Base-by-base conservation (phyloP, 2,797 vertebrate genomes). In the Eleutherodactylus coqui region DNA sequence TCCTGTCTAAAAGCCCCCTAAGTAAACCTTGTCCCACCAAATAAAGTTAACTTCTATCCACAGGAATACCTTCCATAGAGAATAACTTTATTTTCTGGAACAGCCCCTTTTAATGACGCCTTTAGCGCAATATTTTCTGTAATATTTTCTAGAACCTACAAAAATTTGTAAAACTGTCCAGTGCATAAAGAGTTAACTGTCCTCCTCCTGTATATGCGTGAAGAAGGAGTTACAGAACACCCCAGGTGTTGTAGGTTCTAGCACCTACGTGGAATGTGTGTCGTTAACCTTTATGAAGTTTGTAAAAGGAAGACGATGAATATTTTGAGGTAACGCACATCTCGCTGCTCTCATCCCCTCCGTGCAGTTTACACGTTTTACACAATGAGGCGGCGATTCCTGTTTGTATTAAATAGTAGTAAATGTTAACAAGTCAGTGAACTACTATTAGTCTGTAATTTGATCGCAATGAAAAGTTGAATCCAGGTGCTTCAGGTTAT, bases 401-500 rank as follows among this genome's bases (percentile, higher is more conserved):
- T 58, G 38, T 32, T 24, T 45, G 5, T 14, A 21, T 7, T 75
- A 55, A 72, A 73, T 58, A 36, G 29, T 34, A 78, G 62, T 47
- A 78, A 19, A 53, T 72, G 67, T 85, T 79, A 19, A 69, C 55
- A 72, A 87, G 79, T 88, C 87, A 67, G 21, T 81, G 49, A 86
- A 85, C 89, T 88, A 78, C 60, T 89, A 80, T 58, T 76, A 38
- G 32, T 3, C 41, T 87, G 75, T 87, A 87, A 87, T 75, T n/a
- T 84, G 86, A 87, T 70, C 76, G 76, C 32, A 75, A 83, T 62
- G 82, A 84, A 70, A 75, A 84, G 86, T 87, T 87, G 82, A 84
- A 86, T 91, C 87, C 91, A 92, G 90, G 89, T 91, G 90, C 88
- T 91, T 55, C 89, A 89, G 90, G 88, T 91, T 88, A 90, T 88